phyloP scores from a whole-genome alignment of 2,113 vertebrate species.

The Hemibagrus wyckioides region DNA sequence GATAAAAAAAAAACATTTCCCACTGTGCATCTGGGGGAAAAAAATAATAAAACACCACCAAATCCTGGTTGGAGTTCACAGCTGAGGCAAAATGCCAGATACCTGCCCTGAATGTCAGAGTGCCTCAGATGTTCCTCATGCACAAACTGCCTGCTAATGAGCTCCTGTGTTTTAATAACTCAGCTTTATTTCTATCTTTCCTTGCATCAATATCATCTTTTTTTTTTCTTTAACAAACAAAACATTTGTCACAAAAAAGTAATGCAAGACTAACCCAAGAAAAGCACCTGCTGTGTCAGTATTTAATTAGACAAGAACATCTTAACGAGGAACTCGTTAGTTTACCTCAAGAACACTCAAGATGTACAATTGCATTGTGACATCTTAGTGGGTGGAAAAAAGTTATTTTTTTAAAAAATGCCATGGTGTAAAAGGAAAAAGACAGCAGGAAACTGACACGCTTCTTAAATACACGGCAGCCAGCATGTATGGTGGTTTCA shows the following conservation, averaged over 20 bases:
- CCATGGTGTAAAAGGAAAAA: background rate
- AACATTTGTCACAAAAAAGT: constrained; percentile 28
- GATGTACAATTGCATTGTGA: background rate
- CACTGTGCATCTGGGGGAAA: constrained; percentile 18
- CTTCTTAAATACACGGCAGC: background rate
- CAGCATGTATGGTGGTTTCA: background rate
- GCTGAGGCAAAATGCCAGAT: constrained; percentile 39
- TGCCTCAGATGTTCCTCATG: constrained; percentile 36
- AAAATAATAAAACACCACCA: background rate
- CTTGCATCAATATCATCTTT: background rate
- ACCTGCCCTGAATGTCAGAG: constrained; percentile 39
- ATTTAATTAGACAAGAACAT: constrained; percentile 34
- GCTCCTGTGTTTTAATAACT: constrained; percentile 32
- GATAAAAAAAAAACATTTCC: constrained; percentile 6
- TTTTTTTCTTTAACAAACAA: background rate
- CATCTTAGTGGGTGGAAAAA: background rate
- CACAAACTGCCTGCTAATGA: constrained; percentile 40
- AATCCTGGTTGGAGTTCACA: constrained; percentile 33
- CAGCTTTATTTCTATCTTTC: constrained; percentile 9
- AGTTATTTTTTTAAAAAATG: background rate
- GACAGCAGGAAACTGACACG: background rate
- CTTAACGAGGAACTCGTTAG: constrained; percentile 14
- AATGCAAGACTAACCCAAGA: constrained; percentile 26
- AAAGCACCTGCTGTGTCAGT: constrained; percentile 19
- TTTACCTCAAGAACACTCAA: background rate